phyloP scores from a whole-genome alignment of 2,113 vertebrate genomes.

The Struthidea cinerea region DNA sequence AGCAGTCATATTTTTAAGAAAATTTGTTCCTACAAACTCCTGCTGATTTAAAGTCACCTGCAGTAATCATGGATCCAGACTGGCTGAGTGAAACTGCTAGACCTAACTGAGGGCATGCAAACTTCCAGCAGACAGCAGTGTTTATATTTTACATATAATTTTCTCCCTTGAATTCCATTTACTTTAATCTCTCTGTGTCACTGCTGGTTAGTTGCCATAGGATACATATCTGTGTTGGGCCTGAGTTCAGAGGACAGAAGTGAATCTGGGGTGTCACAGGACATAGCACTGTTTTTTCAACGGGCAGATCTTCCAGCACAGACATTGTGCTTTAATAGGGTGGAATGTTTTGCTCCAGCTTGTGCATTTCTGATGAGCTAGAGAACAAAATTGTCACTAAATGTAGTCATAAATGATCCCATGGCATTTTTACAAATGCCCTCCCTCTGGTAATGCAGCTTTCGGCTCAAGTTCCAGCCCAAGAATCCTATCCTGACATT shows the following conservation, averaged over 20 bases:
- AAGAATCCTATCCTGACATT: neutral
- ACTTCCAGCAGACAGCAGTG: neutral
- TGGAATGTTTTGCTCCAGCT: neutral
- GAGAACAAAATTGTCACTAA: neutral
- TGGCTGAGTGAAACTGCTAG: neutral
- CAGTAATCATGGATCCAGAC: neutral
- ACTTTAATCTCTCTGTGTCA: neutral
- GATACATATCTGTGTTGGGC: neutral
- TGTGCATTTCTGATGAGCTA: neutral
- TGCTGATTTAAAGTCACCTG: neutral
- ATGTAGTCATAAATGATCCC: neutral
- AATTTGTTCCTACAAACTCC: neutral
- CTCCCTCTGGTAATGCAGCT: neutral
- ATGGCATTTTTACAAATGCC: neutral
- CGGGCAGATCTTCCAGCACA: neutral
- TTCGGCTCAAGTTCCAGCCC: neutral
- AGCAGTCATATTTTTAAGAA: neutral
- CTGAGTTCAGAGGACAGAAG: neutral
- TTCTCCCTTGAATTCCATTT: neutral
- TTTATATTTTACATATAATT: neutral
- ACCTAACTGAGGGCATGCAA: neutral
- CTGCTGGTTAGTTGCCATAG: neutral
- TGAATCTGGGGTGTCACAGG: neutral
- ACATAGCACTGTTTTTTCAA: neutral
- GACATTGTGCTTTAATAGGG: neutral